These are phyloP conservation scores for Muraenolepis orangiensis DNA, from an alignment of 2,797 vertebrate species.

Conservation along the genomic window DNA sequence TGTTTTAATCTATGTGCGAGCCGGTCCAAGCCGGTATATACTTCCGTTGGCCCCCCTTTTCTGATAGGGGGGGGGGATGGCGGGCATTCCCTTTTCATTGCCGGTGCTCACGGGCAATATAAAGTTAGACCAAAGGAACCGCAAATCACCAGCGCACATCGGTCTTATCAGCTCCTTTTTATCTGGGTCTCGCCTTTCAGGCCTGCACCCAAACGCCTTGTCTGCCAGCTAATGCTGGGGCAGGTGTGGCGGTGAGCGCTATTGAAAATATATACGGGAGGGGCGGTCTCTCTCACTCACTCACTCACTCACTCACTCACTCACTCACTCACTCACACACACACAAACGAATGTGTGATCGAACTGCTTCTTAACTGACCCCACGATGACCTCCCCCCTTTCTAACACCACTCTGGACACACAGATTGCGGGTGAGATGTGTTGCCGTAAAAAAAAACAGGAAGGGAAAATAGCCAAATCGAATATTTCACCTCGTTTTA, in stretches of 20 bases:
- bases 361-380: background rate
- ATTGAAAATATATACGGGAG: background rate
- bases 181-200: background rate
- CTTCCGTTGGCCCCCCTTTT: background rate
- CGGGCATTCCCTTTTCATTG: background rate
- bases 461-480: background rate
- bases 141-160: background rate
- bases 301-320: too few species aligned
- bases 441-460: background rate
- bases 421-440: background rate
- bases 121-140: background rate
- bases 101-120: background rate
- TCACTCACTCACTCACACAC: too few species aligned
- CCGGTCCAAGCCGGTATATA: background rate
- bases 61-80: background rate
- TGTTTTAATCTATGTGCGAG: background rate
- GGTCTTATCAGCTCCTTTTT: background rate
- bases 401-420: background rate
- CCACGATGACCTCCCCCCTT: background rate
- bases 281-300: too few species aligned
- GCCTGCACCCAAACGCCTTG: background rate
- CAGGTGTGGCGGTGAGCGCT: background rate
- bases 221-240: conserved; percentile 8
- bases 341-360: too few species aligned
- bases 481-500: background rate